phyloP scores from a whole-genome alignment of 2,113 vertebrate genomes.

The Mionectes macconnelli region DNA sequence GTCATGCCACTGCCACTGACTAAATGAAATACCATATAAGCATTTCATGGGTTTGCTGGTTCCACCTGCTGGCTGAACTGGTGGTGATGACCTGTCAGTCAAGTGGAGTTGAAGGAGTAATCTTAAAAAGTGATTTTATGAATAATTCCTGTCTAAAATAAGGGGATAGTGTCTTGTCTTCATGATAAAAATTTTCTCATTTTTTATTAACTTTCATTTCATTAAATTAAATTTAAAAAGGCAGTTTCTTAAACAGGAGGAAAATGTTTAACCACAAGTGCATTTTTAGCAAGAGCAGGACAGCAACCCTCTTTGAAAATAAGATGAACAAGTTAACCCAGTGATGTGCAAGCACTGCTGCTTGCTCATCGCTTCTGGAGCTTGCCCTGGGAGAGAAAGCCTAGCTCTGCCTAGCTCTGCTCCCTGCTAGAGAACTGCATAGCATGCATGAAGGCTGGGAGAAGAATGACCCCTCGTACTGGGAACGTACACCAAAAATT shows the following conservation, averaged over 20 bases:
- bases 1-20: not conserved
- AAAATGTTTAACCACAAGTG: not conserved
- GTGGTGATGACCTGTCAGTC: not conserved
- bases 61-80: conserved; percentile 46
- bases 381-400: not conserved
- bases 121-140: not conserved
- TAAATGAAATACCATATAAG: not conserved
- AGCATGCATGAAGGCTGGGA: not conserved
- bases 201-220: not conserved
- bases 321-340: not conserved
- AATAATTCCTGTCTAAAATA: not conserved
- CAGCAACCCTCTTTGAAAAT: not conserved
- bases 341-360: not conserved
- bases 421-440: not conserved
- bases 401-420: fast-evolving
- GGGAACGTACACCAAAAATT: not conserved
- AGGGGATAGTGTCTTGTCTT: not conserved
- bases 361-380: not conserved
- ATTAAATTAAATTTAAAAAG: not conserved
- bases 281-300: not conserved
- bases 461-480: fast-evolving
- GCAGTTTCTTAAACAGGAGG: not conserved
- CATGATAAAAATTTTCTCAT: not conserved
- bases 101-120: not conserved
- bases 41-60: not conserved